Percentiles rank a stretch among this genome's conserved stretches.
These are phyloP conservation scores for Squalus acanthias DNA, from an alignment of 2,797 vertebrate genomes.

Conservation along the genomic window DNA sequence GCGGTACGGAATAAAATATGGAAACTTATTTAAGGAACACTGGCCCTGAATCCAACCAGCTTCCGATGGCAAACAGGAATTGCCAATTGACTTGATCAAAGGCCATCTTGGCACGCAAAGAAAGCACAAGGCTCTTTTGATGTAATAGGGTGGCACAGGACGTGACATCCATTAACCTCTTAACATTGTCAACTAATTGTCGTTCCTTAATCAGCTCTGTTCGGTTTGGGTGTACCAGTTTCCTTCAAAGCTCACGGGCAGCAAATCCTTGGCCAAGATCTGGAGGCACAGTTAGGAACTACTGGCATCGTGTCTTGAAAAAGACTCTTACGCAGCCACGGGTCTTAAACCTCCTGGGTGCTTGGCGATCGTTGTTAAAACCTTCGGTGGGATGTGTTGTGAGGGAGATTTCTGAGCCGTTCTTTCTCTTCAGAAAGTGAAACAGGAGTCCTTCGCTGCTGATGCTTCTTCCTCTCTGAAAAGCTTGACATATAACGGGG, in stretches of 20 bases:
- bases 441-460: neutral
- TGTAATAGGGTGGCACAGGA: neutral
- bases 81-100: neutral
- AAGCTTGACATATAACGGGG: neutral
- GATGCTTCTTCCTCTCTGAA: neutral
- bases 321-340: too few species aligned
- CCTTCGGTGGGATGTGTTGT: neutral
- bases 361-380: neutral
- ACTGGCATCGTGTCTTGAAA: too few species aligned
- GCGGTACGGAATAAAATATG: neutral
- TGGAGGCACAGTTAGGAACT: neutral
- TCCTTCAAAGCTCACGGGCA: neutral
- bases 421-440: neutral
- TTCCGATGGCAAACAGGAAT: conserved; percentile 15
- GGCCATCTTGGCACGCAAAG: neutral
- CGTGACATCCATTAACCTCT: neutral
- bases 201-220: neutral
- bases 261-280: neutral
- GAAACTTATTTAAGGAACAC: neutral
- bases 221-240: neutral
- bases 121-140: neutral
- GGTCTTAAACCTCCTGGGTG: neutral
- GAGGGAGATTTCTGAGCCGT: neutral
- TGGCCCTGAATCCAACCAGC: neutral
- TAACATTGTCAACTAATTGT: neutral